A percentile compares a stretch with the other conserved stretches of the same genome.
Evolutionary conservation across 2,797 vertebrate species (phyloP).

Genomic region (Kryptolebias ocellatus): DNA sequence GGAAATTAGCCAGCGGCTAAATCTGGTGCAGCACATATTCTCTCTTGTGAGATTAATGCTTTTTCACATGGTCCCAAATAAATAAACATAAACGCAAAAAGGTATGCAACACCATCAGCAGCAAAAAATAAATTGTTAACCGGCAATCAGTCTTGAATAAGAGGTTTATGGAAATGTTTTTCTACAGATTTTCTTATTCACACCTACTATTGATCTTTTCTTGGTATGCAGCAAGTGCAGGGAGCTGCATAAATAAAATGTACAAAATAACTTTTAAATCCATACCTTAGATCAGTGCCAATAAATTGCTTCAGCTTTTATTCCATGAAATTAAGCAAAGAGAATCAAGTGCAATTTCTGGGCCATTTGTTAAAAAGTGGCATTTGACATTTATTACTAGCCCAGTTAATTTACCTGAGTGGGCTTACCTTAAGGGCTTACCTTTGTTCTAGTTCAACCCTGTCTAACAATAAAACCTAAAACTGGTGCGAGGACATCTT

Average conservation of each 20-base stretch:
- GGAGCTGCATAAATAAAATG: neutral
- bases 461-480: neutral
- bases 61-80: neutral
- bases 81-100: constrained; percentile 1
- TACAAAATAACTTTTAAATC: neutral
- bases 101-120: neutral
- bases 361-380: constrained; percentile 4
- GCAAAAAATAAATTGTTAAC: neutral
- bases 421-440: neutral
- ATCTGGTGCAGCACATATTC: neutral
- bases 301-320: neutral
- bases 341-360: neutral
- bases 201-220: neutral
- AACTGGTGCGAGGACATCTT: neutral
- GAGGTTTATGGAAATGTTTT: too few relatives aligned
- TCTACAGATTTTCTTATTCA: neutral
- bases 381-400: neutral
- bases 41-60: constrained; percentile 9
- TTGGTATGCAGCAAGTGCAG: neutral
- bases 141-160: too few relatives aligned
- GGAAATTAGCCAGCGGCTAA: constrained; percentile 4
- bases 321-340: neutral
- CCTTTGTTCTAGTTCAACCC: neutral
- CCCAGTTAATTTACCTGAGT: constrained; percentile 9
- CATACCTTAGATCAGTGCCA: neutral